A percentile compares a stretch with the other conserved stretches of the same genome.
phyloP scores from a whole-genome alignment of 2,888 invertebrate species.

The Seira sanloemensis region DNA sequence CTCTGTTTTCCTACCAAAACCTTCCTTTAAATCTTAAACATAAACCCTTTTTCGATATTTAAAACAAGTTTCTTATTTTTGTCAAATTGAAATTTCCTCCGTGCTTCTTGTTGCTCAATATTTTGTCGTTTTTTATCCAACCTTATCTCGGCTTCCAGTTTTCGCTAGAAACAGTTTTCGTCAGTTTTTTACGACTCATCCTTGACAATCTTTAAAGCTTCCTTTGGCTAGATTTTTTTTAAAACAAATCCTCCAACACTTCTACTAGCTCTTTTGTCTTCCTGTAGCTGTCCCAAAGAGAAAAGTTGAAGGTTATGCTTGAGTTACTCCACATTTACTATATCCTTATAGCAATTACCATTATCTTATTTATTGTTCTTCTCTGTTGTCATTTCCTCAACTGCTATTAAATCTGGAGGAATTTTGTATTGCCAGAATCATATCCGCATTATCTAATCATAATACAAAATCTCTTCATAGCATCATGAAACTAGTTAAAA shows the following conservation, averaged over 20 bases:
- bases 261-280: neutral
- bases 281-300: too few relatives aligned
- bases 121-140: too few relatives aligned
- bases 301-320: constrained; percentile 54
- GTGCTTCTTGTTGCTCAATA: constrained; percentile 31
- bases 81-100: neutral
- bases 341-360: constrained; percentile 60
- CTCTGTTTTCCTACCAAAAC: neutral
- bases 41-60: constrained; percentile 8
- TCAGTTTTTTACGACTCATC: too few relatives aligned
- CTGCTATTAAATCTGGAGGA: constrained; percentile 42
- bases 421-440: neutral
- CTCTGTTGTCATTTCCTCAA: constrained; percentile 61
- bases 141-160: too few relatives aligned
- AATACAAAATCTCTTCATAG: neutral
- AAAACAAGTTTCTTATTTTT: constrained; percentile 9
- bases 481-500: neutral
- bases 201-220: neutral
- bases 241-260: neutral
- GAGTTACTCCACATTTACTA: constrained; percentile 59
- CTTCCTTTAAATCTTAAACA: neutral
- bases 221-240: constrained; percentile 13
- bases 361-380: constrained; percentile 56
- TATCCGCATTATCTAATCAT: neutral
- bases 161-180: too few relatives aligned